A percentile compares a stretch with the other conserved stretches of the same genome.
Conservation (phyloP, 2,888 invertebrate species). For the Bimastos eiseni region DNA sequence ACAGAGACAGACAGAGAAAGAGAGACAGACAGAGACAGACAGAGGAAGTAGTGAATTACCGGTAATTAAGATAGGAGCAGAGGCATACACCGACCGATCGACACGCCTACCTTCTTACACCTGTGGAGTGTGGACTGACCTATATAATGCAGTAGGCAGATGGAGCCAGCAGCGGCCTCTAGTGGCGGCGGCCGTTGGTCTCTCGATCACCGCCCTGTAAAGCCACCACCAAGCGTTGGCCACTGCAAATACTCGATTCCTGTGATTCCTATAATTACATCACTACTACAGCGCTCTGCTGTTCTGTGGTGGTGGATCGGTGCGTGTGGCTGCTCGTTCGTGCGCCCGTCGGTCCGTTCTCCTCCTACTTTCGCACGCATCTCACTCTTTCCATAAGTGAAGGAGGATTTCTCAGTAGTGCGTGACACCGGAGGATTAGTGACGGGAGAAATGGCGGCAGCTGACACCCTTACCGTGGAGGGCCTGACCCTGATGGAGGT, state of each 20-base stretch:
- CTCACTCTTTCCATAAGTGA: neutral
- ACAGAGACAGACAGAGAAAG: neutral
- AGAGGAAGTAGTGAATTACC: neutral
- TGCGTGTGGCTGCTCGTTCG: neutral
- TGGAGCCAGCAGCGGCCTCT: neutral
- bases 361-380: neutral
- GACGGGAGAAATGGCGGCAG: neutral
- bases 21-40: neutral
- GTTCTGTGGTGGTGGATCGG: neutral
- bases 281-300: neutral
- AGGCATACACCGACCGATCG: neutral
- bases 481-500: constrained; percentile 68
- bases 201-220: neutral
- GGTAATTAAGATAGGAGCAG: neutral
- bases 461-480: neutral
- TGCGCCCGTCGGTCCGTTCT: neutral
- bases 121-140: neutral
- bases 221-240: constrained; percentile 1
- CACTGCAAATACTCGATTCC: neutral
- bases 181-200: neutral
- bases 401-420: too few relatives aligned
- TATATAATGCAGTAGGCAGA: neutral
- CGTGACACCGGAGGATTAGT: too few relatives aligned
- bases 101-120: neutral
- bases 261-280: neutral